phyloP scores from a whole-genome alignment of 2,113 vertebrate species.

The Epinephelus moara region DNA sequence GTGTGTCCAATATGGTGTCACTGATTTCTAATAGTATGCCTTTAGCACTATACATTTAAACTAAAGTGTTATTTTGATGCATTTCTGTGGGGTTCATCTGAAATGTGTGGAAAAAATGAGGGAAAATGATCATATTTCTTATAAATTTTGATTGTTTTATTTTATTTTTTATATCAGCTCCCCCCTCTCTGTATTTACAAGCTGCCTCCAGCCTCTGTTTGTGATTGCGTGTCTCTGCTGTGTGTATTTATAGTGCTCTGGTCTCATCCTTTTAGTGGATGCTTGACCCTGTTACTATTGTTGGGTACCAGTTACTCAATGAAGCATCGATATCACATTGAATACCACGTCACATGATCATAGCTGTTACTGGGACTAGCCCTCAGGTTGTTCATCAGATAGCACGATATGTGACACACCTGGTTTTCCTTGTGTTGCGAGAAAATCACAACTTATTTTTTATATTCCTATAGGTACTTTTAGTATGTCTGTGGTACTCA shows the following conservation, averaged over 20 bases:
- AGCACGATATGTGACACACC: constrained; percentile 26
- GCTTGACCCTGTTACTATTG: constrained; percentile 66
- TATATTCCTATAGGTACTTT: constrained; percentile 59
- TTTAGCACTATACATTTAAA: background rate
- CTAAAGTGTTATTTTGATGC: background rate
- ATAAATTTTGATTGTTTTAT: background rate
- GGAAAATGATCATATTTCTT: background rate
- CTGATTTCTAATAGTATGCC: background rate
- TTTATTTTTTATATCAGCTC: background rate
- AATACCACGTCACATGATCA: constrained; percentile 36
- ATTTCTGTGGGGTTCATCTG: background rate
- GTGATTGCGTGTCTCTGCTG: constrained; percentile 43
- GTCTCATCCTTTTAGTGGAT: constrained; percentile 72
- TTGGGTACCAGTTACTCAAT: constrained; percentile 51
- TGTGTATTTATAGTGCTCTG: constrained; percentile 70
- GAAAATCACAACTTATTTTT: constrained; percentile 15
- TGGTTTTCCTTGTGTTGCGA: constrained; percentile 7
- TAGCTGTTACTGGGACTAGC: constrained; percentile 4
- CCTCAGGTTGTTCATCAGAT: constrained; percentile 32
- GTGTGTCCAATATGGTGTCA: background rate
- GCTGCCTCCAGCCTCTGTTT: background rate
- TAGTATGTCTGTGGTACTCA: constrained; percentile 53
- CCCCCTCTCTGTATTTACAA: background rate
- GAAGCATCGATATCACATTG: constrained; percentile 46
- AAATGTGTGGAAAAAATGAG: background rate